Evolutionary conservation across 2,888 invertebrate species (phyloP).

Genomic region (Diabrotica balteata): DNA sequence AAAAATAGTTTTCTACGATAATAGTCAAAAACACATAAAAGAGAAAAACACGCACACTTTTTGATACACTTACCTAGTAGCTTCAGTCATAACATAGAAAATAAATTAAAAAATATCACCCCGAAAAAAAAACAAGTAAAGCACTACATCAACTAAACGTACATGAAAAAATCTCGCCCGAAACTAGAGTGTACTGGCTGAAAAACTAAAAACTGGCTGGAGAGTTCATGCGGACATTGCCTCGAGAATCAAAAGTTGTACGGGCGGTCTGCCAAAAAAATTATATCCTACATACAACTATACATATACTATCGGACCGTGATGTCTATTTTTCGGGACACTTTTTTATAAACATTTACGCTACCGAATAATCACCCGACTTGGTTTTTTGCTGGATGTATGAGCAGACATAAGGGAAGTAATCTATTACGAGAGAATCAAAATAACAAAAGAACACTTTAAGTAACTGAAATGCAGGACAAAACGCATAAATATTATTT

Average conservation of each 20-base stretch:
- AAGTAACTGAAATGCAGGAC: too few relatives aligned
- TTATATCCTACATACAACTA: slow-evolving; percentile 38
- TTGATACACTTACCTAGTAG: slow-evolving; percentile 9
- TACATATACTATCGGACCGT: slow-evolving; percentile 27
- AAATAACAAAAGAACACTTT: background rate
- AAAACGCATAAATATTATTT: too few relatives aligned
- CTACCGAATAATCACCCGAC: background rate
- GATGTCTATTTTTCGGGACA: slow-evolving; percentile 29
- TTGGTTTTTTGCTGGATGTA: background rate
- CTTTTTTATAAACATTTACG: slow-evolving; percentile 28
- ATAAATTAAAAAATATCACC: slow-evolving; percentile 2
- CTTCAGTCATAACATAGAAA: slow-evolving; percentile 15
- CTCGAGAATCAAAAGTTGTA: slow-evolving; percentile 32
- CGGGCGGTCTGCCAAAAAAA: slow-evolving; percentile 40
- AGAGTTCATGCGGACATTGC: slow-evolving; percentile 39
- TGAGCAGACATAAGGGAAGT: background rate
- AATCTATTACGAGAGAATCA: background rate
- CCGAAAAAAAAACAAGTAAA: slow-evolving; percentile 4
- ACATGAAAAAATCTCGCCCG: slow-evolving; percentile 32
- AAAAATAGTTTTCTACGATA: too few relatives aligned
- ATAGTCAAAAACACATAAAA: too few relatives aligned
- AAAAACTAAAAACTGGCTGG: slow-evolving; percentile 32
- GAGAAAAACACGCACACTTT: background rate
- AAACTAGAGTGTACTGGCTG: slow-evolving; percentile 35
- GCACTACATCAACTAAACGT: slow-evolving; percentile 20